Evolutionary conservation across 2,888 invertebrate genomes (phyloP).

Genomic region (Empis stercorea): DNA sequence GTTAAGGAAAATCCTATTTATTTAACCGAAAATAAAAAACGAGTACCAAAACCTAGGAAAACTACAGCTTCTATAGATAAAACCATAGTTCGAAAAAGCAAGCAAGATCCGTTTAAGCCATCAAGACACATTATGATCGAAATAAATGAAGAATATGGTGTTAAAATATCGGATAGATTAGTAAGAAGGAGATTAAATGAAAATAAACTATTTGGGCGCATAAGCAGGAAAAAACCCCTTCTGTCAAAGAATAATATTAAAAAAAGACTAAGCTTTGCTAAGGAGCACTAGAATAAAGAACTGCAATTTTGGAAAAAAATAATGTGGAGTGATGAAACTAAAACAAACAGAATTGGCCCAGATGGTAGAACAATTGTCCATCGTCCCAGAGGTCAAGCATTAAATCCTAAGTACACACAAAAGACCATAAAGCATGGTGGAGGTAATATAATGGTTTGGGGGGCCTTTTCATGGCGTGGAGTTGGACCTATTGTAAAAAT

Average conservation of each 20-base stretch:
- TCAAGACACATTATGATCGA: neutral
- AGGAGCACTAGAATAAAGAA: neutral
- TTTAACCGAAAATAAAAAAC: neutral
- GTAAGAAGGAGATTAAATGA: neutral
- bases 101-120: neutral
- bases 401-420: conserved; percentile 2
- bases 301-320: conserved; percentile 3
- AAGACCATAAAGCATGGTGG: conserved; percentile 6
- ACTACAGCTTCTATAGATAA: neutral
- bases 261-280: neutral
- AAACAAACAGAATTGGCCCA: conserved; percentile 4
- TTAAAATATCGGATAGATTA: neutral
- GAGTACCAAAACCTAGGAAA: neutral
- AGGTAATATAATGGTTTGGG: conserved; percentile 4
- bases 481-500: conserved; percentile 3
- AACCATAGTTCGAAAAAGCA: neutral
- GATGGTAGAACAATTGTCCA: conserved; percentile 5
- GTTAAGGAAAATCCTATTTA: neutral
- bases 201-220: neutral
- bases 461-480: conserved; percentile 6
- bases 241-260: conserved; percentile 1
- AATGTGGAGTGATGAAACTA: conserved; percentile 6
- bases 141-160: neutral
- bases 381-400: conserved; percentile 3
- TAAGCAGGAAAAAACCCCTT: conserved; percentile 2